Evolutionary conservation across 2,797 vertebrate species (phyloP).

Genomic region (Vireo griseus): DNA sequence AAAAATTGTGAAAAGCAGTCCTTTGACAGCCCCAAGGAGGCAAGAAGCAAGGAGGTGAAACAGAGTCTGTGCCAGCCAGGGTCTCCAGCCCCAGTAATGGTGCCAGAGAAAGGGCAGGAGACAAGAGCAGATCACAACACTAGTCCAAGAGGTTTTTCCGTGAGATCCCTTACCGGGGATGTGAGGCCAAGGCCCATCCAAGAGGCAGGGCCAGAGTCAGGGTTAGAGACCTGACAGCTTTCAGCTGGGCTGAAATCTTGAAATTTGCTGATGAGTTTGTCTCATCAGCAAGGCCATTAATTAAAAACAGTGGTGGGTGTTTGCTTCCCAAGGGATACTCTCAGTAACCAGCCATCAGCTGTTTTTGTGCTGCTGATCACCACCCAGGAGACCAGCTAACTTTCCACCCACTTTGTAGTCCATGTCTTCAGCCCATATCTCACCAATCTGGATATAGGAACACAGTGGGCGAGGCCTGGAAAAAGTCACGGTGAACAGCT

Average conservation of each 20-base stretch:
- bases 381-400: not conserved
- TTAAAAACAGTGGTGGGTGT: not conserved
- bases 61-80: not conserved
- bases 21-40: not conserved
- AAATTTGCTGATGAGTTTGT: not conserved
- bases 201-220: not conserved
- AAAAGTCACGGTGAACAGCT: not conserved
- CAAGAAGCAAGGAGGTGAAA: not conserved
- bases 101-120: not conserved
- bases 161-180: rapidly evolving
- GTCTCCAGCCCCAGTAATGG: not conserved
- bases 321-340: not conserved
- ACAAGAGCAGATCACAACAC: rapidly evolving
- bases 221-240: not conserved
- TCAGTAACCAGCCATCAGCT: not conserved
- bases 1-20: not conserved
- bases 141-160: not conserved
- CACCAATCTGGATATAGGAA: not conserved
- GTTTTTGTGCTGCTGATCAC: not conserved
- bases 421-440: rapidly evolving
- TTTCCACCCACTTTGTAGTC: not conserved
- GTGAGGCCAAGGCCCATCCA: not conserved
- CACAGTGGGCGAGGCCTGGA: not conserved
- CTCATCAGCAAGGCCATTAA: not conserved
- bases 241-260: not conserved